A percentile compares a stretch with the other conserved stretches of the same genome.
phyloP scores from a whole-genome alignment of 2,797 vertebrate species.

The Semaprochilodus insignis region DNA sequence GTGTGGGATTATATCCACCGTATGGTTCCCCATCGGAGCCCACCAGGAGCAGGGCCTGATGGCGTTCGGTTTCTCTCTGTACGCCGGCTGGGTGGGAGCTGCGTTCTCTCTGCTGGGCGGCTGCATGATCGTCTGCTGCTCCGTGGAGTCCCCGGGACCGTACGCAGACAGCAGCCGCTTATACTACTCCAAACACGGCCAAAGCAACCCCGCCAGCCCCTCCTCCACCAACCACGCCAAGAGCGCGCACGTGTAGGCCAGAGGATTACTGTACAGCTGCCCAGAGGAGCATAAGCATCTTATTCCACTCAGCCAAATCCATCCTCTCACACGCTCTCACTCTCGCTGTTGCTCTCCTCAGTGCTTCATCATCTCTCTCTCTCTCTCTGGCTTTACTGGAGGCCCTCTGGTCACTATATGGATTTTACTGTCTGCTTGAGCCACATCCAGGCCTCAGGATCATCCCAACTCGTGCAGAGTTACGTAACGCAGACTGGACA shows the following conservation, averaged over 20 bases:
- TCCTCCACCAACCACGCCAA: slow-evolving; percentile 88
- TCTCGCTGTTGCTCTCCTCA: background rate
- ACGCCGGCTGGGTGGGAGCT: slow-evolving; percentile 92
- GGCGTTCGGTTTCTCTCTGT: slow-evolving; percentile 95
- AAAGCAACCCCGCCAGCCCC: slow-evolving; percentile 71
- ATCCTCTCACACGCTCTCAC: background rate
- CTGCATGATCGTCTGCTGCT: slow-evolving; percentile 87
- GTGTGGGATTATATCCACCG: slow-evolving; percentile 88
- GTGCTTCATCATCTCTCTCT: slow-evolving; percentile 1
- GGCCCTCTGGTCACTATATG: slow-evolving; percentile 38
- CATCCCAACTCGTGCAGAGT: slow-evolving; percentile 45
- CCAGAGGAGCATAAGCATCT: slow-evolving; percentile 18
- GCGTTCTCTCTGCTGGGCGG: slow-evolving; percentile 89
- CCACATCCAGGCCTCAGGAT: slow-evolving; percentile 53
- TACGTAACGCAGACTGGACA: slow-evolving; percentile 47
- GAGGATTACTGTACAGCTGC: slow-evolving; percentile 15
- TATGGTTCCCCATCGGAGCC: slow-evolving; percentile 95
- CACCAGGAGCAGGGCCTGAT: slow-evolving; percentile 88
- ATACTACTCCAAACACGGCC: slow-evolving; percentile 89
- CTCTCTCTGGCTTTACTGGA: slow-evolving; percentile 54
- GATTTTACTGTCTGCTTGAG: slow-evolving; percentile 57
- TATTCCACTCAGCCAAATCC: slow-evolving; percentile 13
- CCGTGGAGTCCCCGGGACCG: slow-evolving; percentile 81
- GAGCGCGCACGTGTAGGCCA: slow-evolving; percentile 90
- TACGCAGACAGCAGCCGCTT: slow-evolving; percentile 91